Evolutionary conservation across 2,888 invertebrate species (phyloP).

Genomic region (Laothoe populi): DNA sequence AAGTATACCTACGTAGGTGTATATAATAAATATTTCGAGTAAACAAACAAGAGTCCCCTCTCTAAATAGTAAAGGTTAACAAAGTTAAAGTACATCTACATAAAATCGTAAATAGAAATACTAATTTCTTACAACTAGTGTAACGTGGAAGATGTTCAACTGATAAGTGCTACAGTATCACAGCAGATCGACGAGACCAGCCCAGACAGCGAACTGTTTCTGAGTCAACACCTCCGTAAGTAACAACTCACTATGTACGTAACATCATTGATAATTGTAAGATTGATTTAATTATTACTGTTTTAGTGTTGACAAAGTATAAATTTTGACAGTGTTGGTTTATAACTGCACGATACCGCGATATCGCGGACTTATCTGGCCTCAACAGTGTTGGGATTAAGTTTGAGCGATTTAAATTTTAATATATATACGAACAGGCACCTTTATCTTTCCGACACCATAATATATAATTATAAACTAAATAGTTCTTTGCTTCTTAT

Average conservation of each 20-base stretch:
- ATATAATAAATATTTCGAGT: slow-evolving; percentile 74
- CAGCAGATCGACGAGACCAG: slow-evolving; percentile 76
- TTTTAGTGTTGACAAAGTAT: slow-evolving; percentile 45
- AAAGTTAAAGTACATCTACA: slow-evolving; percentile 73
- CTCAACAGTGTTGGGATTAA: background rate
- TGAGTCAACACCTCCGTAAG: slow-evolving; percentile 47
- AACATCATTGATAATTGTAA: background rate
- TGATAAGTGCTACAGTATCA: slow-evolving; percentile 81
- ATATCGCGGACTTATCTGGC: slow-evolving; percentile 27
- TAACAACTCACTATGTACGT: slow-evolving; percentile 33
- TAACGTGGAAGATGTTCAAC: slow-evolving; percentile 79
- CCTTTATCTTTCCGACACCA: background rate
- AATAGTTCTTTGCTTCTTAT: background rate
- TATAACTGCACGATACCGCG: slow-evolving; percentile 45
- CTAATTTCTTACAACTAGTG: slow-evolving; percentile 78
- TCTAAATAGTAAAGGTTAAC: slow-evolving; percentile 79
- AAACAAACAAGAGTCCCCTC: slow-evolving; percentile 71
- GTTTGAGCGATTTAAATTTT: background rate
- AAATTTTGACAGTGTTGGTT: slow-evolving; percentile 34
- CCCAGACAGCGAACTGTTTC: slow-evolving; percentile 44
- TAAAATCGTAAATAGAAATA: slow-evolving; percentile 78
- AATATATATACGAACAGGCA: slow-evolving; percentile 1
- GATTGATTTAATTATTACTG: slow-evolving; percentile 28
- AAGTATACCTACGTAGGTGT: slow-evolving; percentile 66
- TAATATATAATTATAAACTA: background rate